phyloP scores from a whole-genome alignment of 2,888 invertebrate species.

The Standfussiana lucernea region DNA sequence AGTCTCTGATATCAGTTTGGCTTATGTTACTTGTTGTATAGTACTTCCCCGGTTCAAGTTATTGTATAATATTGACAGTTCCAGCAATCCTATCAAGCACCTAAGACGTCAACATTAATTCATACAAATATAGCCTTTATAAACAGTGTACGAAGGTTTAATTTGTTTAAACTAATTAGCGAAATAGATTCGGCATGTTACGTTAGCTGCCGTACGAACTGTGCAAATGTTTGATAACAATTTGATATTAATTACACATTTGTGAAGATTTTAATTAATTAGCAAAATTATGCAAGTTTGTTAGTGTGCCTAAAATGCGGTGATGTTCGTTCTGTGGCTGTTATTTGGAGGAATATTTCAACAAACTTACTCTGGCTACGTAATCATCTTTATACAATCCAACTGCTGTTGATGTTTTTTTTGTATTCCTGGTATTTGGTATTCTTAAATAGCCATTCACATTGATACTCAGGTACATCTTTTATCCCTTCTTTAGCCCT shows the following conservation, averaged over 20 bases:
- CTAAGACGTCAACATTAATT: slow-evolving; percentile 29
- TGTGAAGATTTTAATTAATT: slow-evolving; percentile 50
- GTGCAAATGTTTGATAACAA: slow-evolving; percentile 61
- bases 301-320: neutral
- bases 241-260: slow-evolving; percentile 53
- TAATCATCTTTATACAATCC: neutral
- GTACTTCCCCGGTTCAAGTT: neutral
- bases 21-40: neutral
- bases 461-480: neutral
- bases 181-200: slow-evolving; percentile 49
- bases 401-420: too few relatives aligned
- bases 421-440: neutral
- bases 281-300: slow-evolving; percentile 27
- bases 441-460: neutral
- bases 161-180: slow-evolving; percentile 62
- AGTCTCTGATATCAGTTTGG: neutral
- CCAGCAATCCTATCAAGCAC: slow-evolving; percentile 5
- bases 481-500: neutral
- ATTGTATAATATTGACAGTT: slow-evolving; percentile 10
- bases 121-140: slow-evolving; percentile 39
- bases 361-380: neutral
- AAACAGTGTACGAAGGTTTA: slow-evolving; percentile 1
- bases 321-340: neutral
- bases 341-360: neutral
- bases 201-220: neutral